Evolutionary conservation across 2,113 vertebrate genomes (phyloP).

Genomic region (Eolophus roseicapilla): DNA sequence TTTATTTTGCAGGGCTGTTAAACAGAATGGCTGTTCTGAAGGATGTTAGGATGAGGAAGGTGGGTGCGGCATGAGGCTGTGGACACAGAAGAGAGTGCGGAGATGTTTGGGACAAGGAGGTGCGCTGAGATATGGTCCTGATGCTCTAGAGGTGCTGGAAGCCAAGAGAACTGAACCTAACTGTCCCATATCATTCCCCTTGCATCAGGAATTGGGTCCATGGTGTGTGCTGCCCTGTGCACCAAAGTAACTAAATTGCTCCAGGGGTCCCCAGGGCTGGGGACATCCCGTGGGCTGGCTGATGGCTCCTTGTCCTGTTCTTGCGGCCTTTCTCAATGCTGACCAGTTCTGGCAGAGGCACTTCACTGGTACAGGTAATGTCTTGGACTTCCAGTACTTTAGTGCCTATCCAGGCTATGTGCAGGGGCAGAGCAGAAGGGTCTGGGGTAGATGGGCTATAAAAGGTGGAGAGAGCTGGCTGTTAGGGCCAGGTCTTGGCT

Average conservation of each 20-base stretch:
- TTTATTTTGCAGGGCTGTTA: background rate
- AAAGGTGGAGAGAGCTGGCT: background rate
- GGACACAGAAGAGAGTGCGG: background rate
- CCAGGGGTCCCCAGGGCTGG: background rate
- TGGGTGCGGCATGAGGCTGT: fast-evolving
- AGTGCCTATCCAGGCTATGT: background rate
- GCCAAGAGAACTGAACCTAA: background rate
- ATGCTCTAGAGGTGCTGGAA: background rate
- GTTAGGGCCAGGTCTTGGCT: background rate
- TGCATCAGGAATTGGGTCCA: background rate
- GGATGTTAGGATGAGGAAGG: background rate
- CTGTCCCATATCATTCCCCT: fast-evolving
- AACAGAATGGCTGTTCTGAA: background rate
- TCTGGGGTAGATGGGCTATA: background rate
- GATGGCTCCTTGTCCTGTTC: background rate
- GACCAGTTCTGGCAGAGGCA: background rate
- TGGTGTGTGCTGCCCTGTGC: background rate
- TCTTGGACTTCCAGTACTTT: background rate
- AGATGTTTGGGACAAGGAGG: background rate
- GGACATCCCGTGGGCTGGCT: background rate
- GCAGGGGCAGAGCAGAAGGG: background rate
- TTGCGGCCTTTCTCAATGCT: background rate
- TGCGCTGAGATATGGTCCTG: background rate
- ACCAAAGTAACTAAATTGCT: background rate
- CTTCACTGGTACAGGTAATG: background rate